A percentile compares a stretch with the other conserved stretches of the same genome.
Evolutionary conservation across 2,797 vertebrate species (phyloP).

Genomic region (Carcharodon carcharias): DNA sequence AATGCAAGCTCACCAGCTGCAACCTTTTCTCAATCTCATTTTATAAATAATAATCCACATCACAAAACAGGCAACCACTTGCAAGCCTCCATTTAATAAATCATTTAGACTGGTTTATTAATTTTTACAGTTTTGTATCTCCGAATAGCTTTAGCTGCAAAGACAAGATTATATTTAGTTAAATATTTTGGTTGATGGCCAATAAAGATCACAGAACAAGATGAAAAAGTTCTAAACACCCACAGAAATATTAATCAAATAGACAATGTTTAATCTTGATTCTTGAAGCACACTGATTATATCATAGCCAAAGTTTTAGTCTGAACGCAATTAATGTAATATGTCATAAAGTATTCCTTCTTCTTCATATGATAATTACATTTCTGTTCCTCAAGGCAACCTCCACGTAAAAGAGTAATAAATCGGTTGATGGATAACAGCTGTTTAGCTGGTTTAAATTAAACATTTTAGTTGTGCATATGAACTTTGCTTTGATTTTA

Average conservation of each 20-base stretch:
- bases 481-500: constrained; percentile 27
- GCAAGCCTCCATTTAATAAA: background rate
- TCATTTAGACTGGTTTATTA: background rate
- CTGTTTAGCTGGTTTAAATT: constrained; percentile 21
- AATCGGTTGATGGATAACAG: constrained; percentile 14
- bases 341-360: constrained; percentile 5
- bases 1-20: background rate
- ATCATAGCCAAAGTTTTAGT: background rate
- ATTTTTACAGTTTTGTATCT: background rate
- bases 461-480: constrained; percentile 5
- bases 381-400: constrained; percentile 17
- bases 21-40: background rate
- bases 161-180: constrained; percentile 6
- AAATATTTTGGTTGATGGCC: constrained; percentile 24
- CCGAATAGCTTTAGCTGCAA: background rate
- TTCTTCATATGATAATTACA: constrained; percentile 30
- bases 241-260: constrained; percentile 6
- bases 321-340: constrained; percentile 14
- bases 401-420: constrained; percentile 17
- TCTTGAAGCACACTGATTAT: constrained; percentile 19
- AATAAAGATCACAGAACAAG: background rate
- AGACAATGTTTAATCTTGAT: constrained; percentile 4
- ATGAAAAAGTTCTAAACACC: background rate
- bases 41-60: background rate
- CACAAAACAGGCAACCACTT: background rate